Evolutionary conservation across 2,113 vertebrate species (phyloP), one percentile per base, ranked within the genome.

Genomic region (Spea multiplicata): DNA sequence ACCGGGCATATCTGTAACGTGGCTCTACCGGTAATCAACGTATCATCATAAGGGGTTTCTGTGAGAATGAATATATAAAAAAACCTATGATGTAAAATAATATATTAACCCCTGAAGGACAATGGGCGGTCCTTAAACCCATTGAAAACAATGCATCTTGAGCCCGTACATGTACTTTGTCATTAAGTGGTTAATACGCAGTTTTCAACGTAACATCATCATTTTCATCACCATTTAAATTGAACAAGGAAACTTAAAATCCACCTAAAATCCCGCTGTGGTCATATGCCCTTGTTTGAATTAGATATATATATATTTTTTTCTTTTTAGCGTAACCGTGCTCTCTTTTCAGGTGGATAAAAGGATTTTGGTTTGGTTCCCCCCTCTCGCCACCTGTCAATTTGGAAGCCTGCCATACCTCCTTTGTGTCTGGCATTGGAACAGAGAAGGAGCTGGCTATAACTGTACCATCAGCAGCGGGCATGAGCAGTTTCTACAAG

Each of bases 381-480:
- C 52, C 30, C 70, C 49, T 66, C 52, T 74, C 69, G 47, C 71
- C 78, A 80, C 65, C 71, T 74, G 77, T 79, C 77, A 66, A 46
- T 79, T 80, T 80, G 78, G 78, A 80, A 74, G 52, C 71, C 10
- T 80, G 78, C 78, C 78, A 80, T 71, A 72, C 71, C 71, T 74
- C 78, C 71, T 64, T 80, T 74, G 78, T 61, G 78, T n/a, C 77
- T 80, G 78, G 78, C 78, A 80, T 74, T 17, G 68, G 71, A 80
- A 80, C 62, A 80, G 78, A 80, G 78, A 73, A 61, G 14, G 49
- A 80, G 66, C 53, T 16, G 61, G 78, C 47, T 73, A 72, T 74
- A 71, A 80, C 64, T 74, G 57, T 67, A 61, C 71, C 50, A 50
- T 74, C 53, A 49, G 78, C 70, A 73, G 78, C 71, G 66, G 52